Percentiles rank a stretch among this genome's conserved stretches.
Conservation (phyloP, 2,113 vertebrate species). For the Tapirus terrestris region DNA sequence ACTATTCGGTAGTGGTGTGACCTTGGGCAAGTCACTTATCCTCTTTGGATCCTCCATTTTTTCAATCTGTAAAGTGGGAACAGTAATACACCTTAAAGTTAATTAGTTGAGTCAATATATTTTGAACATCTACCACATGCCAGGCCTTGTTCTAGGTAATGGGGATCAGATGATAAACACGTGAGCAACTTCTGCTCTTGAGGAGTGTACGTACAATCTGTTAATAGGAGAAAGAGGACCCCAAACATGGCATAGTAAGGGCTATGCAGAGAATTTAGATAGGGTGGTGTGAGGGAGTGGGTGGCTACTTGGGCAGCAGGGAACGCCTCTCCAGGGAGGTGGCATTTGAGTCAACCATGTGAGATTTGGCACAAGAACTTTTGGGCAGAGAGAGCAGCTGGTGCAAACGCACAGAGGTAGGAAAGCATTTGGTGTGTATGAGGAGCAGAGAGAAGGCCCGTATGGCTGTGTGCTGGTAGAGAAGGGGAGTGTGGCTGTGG, state of each 20-base stretch:
- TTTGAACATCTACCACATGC: neutral
- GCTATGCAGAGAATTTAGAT: neutral
- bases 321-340: neutral
- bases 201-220: rapidly evolving
- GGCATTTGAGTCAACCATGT: neutral
- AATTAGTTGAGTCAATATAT: neutral
- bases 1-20: neutral
- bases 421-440: neutral
- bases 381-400: neutral
- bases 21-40: neutral
- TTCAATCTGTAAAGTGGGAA: neutral
- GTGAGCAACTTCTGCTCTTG: neutral
- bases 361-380: neutral
- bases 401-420: neutral
- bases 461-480: neutral
- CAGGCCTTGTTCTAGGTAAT: neutral
- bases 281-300: neutral
- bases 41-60: neutral
- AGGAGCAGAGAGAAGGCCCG: neutral
- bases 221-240: no score
- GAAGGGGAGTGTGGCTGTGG: rapidly evolving
- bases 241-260: neutral
- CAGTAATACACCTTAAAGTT: neutral
- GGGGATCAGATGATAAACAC: neutral
- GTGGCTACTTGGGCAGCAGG: neutral